Evolutionary conservation across 2,888 invertebrate genomes (phyloP).

Genomic region (Dyspetes luteomarginatus): DNA sequence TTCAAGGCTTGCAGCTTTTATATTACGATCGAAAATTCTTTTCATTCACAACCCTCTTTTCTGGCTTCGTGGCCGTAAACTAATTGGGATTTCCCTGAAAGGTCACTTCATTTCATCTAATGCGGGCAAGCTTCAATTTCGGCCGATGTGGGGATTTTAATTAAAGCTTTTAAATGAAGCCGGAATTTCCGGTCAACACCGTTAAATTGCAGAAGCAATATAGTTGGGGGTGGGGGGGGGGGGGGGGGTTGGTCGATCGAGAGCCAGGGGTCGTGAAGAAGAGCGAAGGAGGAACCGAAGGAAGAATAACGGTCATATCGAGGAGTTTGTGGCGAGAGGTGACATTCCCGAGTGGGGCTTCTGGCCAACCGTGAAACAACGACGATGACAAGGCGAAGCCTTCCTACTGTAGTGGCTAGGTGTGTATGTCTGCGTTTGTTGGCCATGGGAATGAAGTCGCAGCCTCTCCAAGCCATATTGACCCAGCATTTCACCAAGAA

Average conservation of each 20-base stretch:
- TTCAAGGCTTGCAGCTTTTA: too few relatives aligned
- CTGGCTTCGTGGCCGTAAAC: background rate
- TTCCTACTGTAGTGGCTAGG: background rate
- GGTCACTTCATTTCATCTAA: background rate
- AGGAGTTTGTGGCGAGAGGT: conserved; percentile 30
- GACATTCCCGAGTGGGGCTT: conserved; percentile 50
- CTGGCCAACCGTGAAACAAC: conserved; percentile 35
- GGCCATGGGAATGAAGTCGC: conserved; percentile 24
- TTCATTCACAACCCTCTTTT: too few relatives aligned
- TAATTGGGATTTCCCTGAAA: background rate
- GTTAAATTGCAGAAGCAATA: conserved; percentile 18
- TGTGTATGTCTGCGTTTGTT: background rate
- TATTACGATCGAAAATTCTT: too few relatives aligned
- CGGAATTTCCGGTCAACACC: conserved; percentile 34
- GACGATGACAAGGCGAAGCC: conserved; percentile 32
- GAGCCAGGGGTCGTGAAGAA: background rate
- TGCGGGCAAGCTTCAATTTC: background rate
- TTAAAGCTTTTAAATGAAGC: conserved; percentile 28
- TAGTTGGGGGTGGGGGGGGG: background rate
- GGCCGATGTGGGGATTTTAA: conserved; percentile 22
- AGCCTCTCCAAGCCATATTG: conserved; percentile 67
- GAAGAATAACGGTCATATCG: conserved; percentile 21
- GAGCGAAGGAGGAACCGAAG: background rate
- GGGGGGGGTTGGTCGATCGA: background rate
- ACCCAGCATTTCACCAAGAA: conserved; percentile 71